Percentiles rank a stretch among this genome's conserved stretches.
Evolutionary conservation across 1,140 invertebrate genomes (phyloP).

Genomic region (Lethrus apterus): DNA sequence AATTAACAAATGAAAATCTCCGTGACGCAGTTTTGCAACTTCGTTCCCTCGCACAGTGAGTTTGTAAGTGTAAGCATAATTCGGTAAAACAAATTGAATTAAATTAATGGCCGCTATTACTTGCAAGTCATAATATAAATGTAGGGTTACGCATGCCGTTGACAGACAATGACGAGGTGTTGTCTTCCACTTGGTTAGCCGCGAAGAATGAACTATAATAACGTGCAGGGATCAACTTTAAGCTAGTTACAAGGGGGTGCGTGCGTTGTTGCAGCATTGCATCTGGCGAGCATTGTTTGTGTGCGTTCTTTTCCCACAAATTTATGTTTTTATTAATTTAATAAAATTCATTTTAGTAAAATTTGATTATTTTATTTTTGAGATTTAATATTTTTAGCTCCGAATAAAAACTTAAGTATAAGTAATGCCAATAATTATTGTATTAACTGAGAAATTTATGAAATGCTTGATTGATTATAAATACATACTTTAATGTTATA

Average conservation of each 20-base stretch:
- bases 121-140: conserved; percentile 14
- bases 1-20: too few relatives aligned
- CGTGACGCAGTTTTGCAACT: too few relatives aligned
- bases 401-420: too few relatives aligned
- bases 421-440: too few relatives aligned
- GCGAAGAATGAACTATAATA: conserved; percentile 37
- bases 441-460: too few relatives aligned
- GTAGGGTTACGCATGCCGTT: conserved; percentile 15
- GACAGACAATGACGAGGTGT: conserved; percentile 34
- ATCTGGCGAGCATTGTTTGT: conserved; percentile 37
- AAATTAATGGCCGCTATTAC: conserved; percentile 9
- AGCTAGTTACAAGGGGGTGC: conserved; percentile 30
- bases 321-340: conserved; percentile 13
- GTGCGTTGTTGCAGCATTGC: conserved; percentile 23
- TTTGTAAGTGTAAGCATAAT: too few relatives aligned
- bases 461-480: too few relatives aligned
- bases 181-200: conserved; percentile 37
- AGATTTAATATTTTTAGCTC: too few relatives aligned
- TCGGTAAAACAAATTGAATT: background rate
- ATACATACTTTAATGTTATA: too few relatives aligned
- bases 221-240: conserved; percentile 34
- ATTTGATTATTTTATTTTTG: too few relatives aligned
- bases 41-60: too few relatives aligned
- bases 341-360: too few relatives aligned
- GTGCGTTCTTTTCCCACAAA: conserved; percentile 33